Base-by-base conservation (phyloP, 1,140 invertebrate species). In the Dysdera silvatica region DNA sequence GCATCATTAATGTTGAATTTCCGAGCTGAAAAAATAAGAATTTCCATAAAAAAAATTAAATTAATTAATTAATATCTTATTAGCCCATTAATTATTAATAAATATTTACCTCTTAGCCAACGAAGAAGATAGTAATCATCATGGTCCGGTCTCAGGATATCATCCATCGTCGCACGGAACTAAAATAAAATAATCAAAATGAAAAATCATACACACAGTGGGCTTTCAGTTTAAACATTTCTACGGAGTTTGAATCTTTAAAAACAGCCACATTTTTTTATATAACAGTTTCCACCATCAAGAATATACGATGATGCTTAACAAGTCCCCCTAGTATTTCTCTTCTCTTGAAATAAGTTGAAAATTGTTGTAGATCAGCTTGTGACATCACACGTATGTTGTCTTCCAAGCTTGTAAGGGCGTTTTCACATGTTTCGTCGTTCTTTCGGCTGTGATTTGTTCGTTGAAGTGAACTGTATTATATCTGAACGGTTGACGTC, bases 1-100 rank as follows among this genome's bases (percentile, higher is more conserved):
- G 89, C 87, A 2, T 85, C 87, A 24, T 82, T 83, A 2, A 83
- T 67, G 73, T 91, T 83, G 83, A 87, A 91, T 75, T 86, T 87
- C 74, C 89, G 79, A 10, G 89, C 89, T 91, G 26, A 20, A 51
- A 52, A 40, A 18, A 74, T 68, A 84, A 49, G 12, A 23, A 5
- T 5, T 23, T 16, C 16, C 5, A n/a, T 40, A 20, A 35, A 20
- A 33, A 48, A 28, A 45, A 45, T 43, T 3, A 43, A 45, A 12
- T n/a, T 26, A 2, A 58, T 10, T 20, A 29, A 31, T 26, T 45
- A 23, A 56, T 24, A 16, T 29, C 49, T 54, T n/a, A 61, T 32
- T 33, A 66, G 56, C 66, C 40, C 14, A 24, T 47, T 56, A 58
- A 47, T 49, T 37, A 4, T 47, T 31, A 6, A 28, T n/a, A 48